These are phyloP conservation scores for Lordiphosa andalusiaca DNA, from an alignment of 2,888 invertebrate genomes.

Conservation along the genomic window DNA sequence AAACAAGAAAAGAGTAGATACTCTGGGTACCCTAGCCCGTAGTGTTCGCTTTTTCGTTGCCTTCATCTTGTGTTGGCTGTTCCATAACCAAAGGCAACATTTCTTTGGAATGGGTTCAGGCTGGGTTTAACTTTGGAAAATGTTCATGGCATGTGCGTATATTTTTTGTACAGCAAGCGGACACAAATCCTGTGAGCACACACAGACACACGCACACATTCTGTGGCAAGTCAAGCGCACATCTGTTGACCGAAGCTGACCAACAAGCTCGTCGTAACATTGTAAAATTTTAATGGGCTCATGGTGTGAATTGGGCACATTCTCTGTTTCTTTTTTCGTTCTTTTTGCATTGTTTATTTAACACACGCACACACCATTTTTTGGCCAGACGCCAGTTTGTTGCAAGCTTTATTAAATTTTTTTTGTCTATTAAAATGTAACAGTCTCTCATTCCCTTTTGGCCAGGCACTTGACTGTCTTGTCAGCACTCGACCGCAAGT, in stretches of 20 bases:
- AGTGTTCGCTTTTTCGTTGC: conserved; percentile 1
- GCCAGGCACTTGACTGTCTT: conserved; percentile 16
- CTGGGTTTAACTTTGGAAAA: conserved; percentile 18
- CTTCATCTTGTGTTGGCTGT: conserved; percentile 3
- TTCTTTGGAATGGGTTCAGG: conserved; percentile 18
- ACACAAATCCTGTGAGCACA: conserved; percentile 34
- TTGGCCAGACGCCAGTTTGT: conserved; percentile 19
- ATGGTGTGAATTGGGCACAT: conserved; percentile 38
- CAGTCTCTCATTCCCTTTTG: conserved; percentile 1
- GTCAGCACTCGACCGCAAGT: conserved; percentile 35
- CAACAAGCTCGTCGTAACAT: conserved; percentile 37
- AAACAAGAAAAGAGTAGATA: conserved; percentile 38
- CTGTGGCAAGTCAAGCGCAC: conserved; percentile 49
- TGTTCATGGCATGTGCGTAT: conserved; percentile 22
- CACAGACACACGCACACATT: conserved; percentile 14
- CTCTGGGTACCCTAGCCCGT: conserved; percentile 2
- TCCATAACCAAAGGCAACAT: conserved; percentile 38
- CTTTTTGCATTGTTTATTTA: conserved; percentile 8
- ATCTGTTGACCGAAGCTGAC: conserved; percentile 49
- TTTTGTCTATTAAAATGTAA: conserved; percentile 39
- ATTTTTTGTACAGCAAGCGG: conserved; percentile 30
- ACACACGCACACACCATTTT: conserved; percentile 13
- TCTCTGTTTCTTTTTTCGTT: conserved; percentile 11
- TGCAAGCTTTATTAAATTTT: conserved; percentile 45
- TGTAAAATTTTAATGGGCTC: conserved; percentile 50